Evolutionary conservation across 2,113 vertebrate species (phyloP), one percentile per base, ranked within the genome.

Genomic region (Calidris pygmaea): DNA sequence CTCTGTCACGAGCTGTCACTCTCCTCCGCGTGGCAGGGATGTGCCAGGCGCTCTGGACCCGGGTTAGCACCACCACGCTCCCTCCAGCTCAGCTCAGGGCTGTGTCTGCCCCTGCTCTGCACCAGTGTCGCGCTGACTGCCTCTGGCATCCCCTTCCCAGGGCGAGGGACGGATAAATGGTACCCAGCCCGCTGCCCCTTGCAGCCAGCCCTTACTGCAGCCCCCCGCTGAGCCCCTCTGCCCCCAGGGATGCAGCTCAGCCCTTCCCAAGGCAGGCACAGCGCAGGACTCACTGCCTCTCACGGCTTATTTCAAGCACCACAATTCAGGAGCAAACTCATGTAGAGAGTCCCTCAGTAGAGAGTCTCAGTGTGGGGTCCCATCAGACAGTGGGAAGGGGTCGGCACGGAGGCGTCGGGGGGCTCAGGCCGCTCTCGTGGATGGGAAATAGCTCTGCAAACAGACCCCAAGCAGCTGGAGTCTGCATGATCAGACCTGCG

Each of bases 141-240:
- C 63, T 43, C 71, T 29, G 43, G 41, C 39, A 59, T 10, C 43
- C 20, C 1, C 30, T 72, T 70, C 45, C n/a, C 73, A n/a, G 65
- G 63, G 65, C 1, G 2, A 50, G 14, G 67, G 60, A 74, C 41
- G 73, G 60, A 67, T 11, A 34, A 67, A 56, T 11, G 11, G 41
- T 1, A 66, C 29, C 23, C 9, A 29, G 52, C 71, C 24, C 0
- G 3, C 62, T 50, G 41, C 0, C 0, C 19, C 76, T 68, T 76
- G 53, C 59, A 56, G 62, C n/a, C 35, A 19, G 29, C 15, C 43
- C 34, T 56, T 8, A n/a, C n/a, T 1, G 18, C 53, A 79, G 52
- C 58, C 30, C 52, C 39, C 53, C 2, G 10, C 39, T 32, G 67
- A 86, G 63, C 63, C 58, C 43, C 63, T 62, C 65, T 55, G 60